Base-by-base conservation (phyloP, 2,888 invertebrate genomes). In the Epicampocera succincta region DNA sequence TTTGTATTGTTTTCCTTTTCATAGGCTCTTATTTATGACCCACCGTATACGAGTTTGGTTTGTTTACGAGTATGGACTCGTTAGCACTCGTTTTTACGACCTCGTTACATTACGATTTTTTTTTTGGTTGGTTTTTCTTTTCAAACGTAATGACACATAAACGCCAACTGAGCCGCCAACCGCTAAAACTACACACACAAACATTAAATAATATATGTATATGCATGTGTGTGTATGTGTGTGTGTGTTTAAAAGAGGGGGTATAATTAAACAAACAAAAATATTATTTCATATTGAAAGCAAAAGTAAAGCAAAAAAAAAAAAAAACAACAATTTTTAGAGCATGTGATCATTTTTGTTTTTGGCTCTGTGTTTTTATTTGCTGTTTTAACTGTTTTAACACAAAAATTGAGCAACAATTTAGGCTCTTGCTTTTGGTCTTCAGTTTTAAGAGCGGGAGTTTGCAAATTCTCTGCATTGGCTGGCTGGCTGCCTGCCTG, bases 281-380 rank as follows among this genome's bases (percentile, higher is more conserved):
- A 68, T 78, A 88, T 89, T 90, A 88, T 88, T 89, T 90, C 88
- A 89, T 89, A 89, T 86, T 87, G 90, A 90, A 90, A 90, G 89
- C 90, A 90, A 90, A 90, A 90, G 90, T 90, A 87, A 89, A 88
- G 56, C 13, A 6, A 65, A 42, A 72, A 52, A 44, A 52, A 60
- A 63, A 21, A 72, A 52, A 44, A 52, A 60, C 56, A 21, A 80
- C 50, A 63, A 46, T 75, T 71, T 78, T 75, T 78, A 75, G 74
- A 75, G 84, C 83, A 83, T 77, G 76, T 75, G 78, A 81, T 84
- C 80, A 78, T 69, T 44, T n/a, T 38, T 76, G 60, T 60, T 17
- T 50, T 38, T 56, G 38, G 12, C 19, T 58, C 19, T 63, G 25
- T 12, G 29, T 0, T 8, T 65, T 13, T 63, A 13, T 5, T 40